Evolutionary conservation across 2,888 invertebrate genomes (phyloP).

Genomic region (Saturnia japonica): DNA sequence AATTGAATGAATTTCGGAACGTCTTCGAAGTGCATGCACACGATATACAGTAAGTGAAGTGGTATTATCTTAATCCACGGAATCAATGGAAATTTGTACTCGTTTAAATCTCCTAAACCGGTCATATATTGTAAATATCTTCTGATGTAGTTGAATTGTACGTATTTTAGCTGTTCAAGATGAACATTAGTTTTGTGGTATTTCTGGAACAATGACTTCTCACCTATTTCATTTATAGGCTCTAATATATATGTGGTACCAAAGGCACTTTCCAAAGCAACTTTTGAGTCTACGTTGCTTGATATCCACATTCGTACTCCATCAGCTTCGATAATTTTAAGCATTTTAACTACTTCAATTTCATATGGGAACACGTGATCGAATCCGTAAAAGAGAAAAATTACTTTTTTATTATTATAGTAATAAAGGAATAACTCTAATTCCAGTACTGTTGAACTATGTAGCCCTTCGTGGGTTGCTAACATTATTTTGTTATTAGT

Average conservation of each 20-base stretch:
- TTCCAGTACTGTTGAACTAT: constrained; percentile 35
- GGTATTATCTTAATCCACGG: constrained; percentile 41
- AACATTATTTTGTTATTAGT: constrained; percentile 27
- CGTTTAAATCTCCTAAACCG: constrained; percentile 22
- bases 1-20: constrained; percentile 44
- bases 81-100: constrained; percentile 32
- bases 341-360: constrained; percentile 38
- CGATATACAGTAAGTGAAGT: constrained; percentile 39
- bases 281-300: constrained; percentile 35
- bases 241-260: constrained; percentile 37
- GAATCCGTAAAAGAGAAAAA: constrained; percentile 48
- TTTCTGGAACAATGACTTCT: constrained; percentile 37
- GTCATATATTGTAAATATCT: constrained; percentile 36
- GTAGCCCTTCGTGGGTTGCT: constrained; percentile 23
- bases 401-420: constrained; percentile 38
- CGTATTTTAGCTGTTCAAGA: constrained; percentile 42
- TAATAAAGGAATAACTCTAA: constrained; percentile 42
- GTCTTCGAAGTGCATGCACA: constrained; percentile 34
- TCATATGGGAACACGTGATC: constrained; percentile 44
- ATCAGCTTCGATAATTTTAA: constrained; percentile 35
- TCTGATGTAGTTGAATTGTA: constrained; percentile 40
- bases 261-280: constrained; percentile 33
- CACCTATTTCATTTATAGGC: constrained; percentile 33
- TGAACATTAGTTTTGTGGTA: constrained; percentile 45
- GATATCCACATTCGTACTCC: constrained; percentile 46